Evolutionary conservation across 2,113 vertebrate species (phyloP), one percentile per base, ranked within the genome.

Genomic region (Anolis carolinensis): DNA sequence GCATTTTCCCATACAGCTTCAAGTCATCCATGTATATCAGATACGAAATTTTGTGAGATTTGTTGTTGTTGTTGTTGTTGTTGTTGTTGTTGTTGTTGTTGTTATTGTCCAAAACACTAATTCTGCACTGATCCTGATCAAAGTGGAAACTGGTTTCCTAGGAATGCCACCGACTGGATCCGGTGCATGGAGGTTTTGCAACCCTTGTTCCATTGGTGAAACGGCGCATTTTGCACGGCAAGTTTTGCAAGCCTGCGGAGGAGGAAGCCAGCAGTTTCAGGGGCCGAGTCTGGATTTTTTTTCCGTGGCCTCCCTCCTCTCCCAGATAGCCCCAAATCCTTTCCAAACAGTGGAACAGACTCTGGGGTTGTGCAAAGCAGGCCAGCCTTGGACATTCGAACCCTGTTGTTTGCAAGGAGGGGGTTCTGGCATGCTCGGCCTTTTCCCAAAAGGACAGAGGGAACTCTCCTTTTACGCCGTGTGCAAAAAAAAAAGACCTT

Each of bases 351-450:
- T 44, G 23, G 14, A 44, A 68, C 55, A 79, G 81, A 88, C 81
- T 6, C n/a, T 8, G 14, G 0, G 23, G 59, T 88, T 88, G 87
- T 80, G 87, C 68, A 88, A 88, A 68, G 16, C 16, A 32, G 63
- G 55, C n/a, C 81, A 84, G 82, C 87, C 87, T 88, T 88, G 87
- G 87, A 88, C 82, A 80, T 88, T 84, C 63, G 82, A 27, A 80
- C 44, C 39, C 77, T 44, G 59, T 39, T 88, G 82, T 86, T 81
- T 84, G 77, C 68, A 4, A 30, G 82, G 71, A 55, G 59, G 67
- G 59, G 71, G 77, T 27, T 2, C 30, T 11, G 55, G 59, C n/a
- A n/a, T 1, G 50, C 86, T 9, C 79, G 86, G n/a, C 79, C 77
- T 32, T 83, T 10, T 74, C 82, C 76, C 82, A 52, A 83, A 82